A percentile compares a stretch with the other conserved stretches of the same genome.
Conservation (phyloP, 2,113 vertebrate species). For the Theropithecus gelada region DNA sequence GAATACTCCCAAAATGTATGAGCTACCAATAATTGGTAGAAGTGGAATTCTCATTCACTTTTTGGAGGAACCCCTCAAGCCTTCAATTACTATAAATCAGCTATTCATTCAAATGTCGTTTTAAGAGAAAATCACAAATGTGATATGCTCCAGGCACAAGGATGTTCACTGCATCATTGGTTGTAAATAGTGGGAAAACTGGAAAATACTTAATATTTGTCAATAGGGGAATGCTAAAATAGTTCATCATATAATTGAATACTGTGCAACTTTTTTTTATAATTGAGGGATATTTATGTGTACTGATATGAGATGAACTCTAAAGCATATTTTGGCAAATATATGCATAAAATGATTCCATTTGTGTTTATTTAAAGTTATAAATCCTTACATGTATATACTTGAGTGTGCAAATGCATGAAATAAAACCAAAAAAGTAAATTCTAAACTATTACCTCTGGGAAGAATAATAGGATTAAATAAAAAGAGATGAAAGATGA, state of each 20-base stretch:
- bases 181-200: not conserved
- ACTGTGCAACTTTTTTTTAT: not conserved
- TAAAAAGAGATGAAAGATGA: not conserved
- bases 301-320: not conserved
- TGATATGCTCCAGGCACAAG: not conserved
- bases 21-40: not conserved
- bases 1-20: not conserved
- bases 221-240: not conserved
- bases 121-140: not conserved
- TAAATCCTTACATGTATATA: not conserved
- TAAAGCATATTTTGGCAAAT: not conserved
- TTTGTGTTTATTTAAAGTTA: not conserved
- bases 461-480: not conserved
- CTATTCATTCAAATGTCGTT: not conserved
- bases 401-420: not conserved
- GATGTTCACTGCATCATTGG: not conserved
- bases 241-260: not conserved
- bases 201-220: not conserved
- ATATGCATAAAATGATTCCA: not conserved
- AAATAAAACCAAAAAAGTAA: conserved; percentile 22
- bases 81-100: not conserved
- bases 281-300: not conserved
- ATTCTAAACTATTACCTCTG: not conserved
- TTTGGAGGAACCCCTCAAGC: not conserved
- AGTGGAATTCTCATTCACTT: not conserved